Percentiles rank a stretch among this genome's conserved stretches.
Evolutionary conservation across 2,113 vertebrate species (phyloP).

Genomic region (Poeciliopsis prolifica): DNA sequence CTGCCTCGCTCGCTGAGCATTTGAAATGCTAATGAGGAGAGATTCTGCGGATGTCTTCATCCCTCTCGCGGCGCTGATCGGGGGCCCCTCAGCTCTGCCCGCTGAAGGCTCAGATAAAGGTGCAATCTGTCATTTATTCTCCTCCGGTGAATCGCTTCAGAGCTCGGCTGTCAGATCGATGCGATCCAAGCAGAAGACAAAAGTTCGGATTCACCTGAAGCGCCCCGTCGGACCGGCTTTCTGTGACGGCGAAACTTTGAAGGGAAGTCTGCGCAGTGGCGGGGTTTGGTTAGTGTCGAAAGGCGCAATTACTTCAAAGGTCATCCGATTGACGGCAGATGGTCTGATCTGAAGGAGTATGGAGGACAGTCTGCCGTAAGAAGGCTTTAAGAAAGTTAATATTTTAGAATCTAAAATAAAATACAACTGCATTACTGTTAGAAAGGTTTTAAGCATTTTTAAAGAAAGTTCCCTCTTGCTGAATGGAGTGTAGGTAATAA

Average conservation of each 20-base stretch:
- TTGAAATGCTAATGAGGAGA: constrained; percentile 80
- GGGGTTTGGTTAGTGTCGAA: constrained; percentile 7
- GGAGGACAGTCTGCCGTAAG: background rate
- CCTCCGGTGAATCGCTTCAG: constrained; percentile 51
- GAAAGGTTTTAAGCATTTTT: background rate
- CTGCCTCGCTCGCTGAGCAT: constrained; percentile 69
- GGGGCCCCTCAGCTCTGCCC: constrained; percentile 60
- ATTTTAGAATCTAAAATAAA: background rate
- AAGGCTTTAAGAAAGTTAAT: background rate
- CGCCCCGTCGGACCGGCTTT: constrained; percentile 14
- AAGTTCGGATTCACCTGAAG: constrained; percentile 37
- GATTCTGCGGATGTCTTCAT: constrained; percentile 80
- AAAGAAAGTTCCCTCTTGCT: background rate
- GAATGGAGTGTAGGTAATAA: background rate
- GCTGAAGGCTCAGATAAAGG: constrained; percentile 71
- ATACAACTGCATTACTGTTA: too few relatives aligned
- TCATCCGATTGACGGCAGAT: constrained; percentile 21
- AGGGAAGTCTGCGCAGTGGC: constrained; percentile 3
- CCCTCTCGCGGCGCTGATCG: constrained; percentile 60
- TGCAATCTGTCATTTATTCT: constrained; percentile 74
- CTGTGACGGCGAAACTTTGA: background rate
- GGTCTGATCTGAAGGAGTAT: background rate
- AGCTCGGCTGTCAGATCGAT: constrained; percentile 49
- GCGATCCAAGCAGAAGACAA: constrained; percentile 40
- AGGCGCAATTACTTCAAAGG: constrained; percentile 18